Conservation (phyloP, 2,888 invertebrate species). For the Criorhina ranunculi region DNA sequence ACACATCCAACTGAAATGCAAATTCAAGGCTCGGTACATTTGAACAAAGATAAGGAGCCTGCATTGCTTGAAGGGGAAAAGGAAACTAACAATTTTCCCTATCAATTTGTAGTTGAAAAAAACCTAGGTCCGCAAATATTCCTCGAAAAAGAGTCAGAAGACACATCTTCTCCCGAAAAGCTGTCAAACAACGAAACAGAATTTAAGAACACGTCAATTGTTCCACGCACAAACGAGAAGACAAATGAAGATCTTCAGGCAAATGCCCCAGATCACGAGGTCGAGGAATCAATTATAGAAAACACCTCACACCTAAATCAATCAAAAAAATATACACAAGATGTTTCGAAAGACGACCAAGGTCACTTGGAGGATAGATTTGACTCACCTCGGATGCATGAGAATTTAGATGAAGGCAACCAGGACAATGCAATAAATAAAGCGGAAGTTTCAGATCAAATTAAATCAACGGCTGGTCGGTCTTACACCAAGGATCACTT, state of each 20-base stretch:
- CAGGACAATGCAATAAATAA: background rate
- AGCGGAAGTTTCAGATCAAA: background rate
- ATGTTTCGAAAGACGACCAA: background rate
- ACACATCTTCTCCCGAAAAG: background rate
- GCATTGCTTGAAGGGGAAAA: background rate
- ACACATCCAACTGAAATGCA: background rate
- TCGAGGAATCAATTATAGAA: background rate
- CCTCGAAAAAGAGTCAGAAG: no score
- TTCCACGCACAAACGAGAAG: background rate
- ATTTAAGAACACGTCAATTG: background rate
- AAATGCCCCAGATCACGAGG: no score
- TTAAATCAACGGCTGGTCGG: constrained; percentile 10
- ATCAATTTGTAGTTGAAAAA: background rate
- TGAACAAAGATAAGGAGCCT: background rate
- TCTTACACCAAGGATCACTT: constrained; percentile 36
- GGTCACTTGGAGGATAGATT: no score
- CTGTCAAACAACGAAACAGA: background rate
- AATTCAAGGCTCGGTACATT: background rate
- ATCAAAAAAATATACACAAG: no score
- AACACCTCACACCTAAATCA: background rate
- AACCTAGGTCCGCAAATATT: no score
- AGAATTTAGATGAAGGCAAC: background rate
- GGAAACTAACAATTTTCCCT: background rate
- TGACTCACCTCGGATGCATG: no score
- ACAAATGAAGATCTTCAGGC: background rate